Conservation (phyloP, 2,113 vertebrate species). For the Eubucco bourcierii region DNA sequence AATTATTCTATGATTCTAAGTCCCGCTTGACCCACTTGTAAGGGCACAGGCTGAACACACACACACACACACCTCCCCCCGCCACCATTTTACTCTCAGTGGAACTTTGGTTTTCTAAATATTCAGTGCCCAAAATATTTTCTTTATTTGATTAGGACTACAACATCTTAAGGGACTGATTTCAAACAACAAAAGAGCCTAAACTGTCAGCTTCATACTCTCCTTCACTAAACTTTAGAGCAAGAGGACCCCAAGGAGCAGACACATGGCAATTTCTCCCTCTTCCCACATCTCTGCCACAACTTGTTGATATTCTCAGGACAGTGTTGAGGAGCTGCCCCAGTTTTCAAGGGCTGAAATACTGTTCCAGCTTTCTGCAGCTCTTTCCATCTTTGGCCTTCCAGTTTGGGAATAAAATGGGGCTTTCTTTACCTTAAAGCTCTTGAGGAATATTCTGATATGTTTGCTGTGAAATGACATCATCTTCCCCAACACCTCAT, state of each 20-base stretch:
- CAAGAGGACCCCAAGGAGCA: neutral
- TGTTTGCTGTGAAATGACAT: fast-evolving
- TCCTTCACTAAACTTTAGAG: neutral
- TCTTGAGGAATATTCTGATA: neutral
- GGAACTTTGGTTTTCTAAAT: neutral
- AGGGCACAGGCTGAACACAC: neutral
- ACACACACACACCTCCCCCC: too few relatives aligned
- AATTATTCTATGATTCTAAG: too few relatives aligned
- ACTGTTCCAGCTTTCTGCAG: neutral
- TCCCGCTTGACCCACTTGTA: neutral
- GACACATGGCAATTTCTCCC: neutral
- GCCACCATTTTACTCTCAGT: neutral
- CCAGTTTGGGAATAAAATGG: neutral
- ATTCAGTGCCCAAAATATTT: neutral
- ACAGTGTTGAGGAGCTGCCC: neutral
- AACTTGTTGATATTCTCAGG: neutral
- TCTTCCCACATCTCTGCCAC: neutral
- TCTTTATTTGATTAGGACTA: neutral
- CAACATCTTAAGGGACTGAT: neutral
- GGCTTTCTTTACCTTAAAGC: neutral
- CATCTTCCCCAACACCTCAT: neutral
- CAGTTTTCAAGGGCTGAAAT: neutral
- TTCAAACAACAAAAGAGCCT: neutral
- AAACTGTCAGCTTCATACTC: neutral
- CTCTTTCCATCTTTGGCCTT: neutral